Base-by-base conservation (phyloP, 1,140 invertebrate species). In the Euura lappo region DNA sequence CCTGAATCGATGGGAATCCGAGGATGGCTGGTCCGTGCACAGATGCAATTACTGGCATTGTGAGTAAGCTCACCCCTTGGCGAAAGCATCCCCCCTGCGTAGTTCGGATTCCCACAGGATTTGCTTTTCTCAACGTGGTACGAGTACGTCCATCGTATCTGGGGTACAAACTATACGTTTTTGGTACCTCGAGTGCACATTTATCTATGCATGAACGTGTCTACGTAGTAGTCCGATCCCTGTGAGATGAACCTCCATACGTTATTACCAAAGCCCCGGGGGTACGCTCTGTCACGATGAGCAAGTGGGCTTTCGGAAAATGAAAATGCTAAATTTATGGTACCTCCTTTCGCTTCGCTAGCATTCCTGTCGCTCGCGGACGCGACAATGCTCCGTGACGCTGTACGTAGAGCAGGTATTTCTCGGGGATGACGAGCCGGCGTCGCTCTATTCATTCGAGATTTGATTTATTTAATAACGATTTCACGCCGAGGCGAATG, bases 1-100 rank as follows among this genome's bases (percentile, higher is more conserved):
- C 13, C 6, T n/a, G 51, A 11, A 60, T 60, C 51, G 51, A 60
- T 60, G 51, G 51, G 51, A 60, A 60, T 60, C 51, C 51, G 8
- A n/a, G 6, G 51, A 11, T n/a, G 13, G 51, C 13, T 60, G 8
- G 51, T 11, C 28, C 28, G 28, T 8, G 51, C 51, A 60, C 51
- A 60, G 51, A 60, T 60, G 51, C 51, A 60, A 60, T 60, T 60
- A 60, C 51, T 60, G 51, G 51, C 51, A 60, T 60, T 60, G 51
- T 60, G 51, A 60, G 13, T 60, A 60, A 60, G 51, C 51, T 60
- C 51, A 60, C 51, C 51, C 51, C 51, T 60, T 60, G 51, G 51
- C 51, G 51, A 60, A n/a, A 60, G 6, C 51, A 11, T 60, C 51
- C 51, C 51, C 51, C 51, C 51, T n/a, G 3, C 51, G 8, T 28